phyloP scores from a whole-genome alignment of 2,113 vertebrate species.

The Tangachromis dhanisi region DNA sequence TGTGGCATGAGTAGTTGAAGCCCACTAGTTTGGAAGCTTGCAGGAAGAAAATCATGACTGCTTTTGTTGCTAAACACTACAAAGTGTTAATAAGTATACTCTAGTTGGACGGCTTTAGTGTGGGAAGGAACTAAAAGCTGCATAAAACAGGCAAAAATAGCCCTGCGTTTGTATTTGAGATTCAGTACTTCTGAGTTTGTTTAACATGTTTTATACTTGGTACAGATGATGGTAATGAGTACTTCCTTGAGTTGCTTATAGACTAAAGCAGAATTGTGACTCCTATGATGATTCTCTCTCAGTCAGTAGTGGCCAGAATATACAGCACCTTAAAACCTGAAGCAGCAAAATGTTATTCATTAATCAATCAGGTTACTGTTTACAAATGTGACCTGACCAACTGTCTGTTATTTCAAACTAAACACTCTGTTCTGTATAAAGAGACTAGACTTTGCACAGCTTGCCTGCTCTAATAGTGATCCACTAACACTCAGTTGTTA shows the following conservation, averaged over 20 bases:
- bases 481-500: not conserved
- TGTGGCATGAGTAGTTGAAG: not conserved
- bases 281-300: not conserved
- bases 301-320: not conserved
- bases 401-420: not conserved
- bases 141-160: not conserved
- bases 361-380: not conserved
- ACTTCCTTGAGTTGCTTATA: not conserved
- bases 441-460: not conserved
- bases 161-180: not conserved
- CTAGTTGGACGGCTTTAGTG: fast-evolving
- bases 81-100: not conserved
- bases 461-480: not conserved
- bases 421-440: not conserved
- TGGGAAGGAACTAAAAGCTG: not conserved
- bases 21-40: not conserved
- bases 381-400: not conserved
- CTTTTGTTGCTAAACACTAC: not conserved
- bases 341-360: not conserved
- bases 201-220: not conserved
- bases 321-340: not conserved
- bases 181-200: not conserved
- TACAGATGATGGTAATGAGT: not conserved
- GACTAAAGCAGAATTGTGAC: not conserved
- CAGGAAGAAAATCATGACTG: not conserved